Evolutionary conservation across 2,113 vertebrate species (phyloP).

Genomic region (Rhabdomys dilectus): DNA sequence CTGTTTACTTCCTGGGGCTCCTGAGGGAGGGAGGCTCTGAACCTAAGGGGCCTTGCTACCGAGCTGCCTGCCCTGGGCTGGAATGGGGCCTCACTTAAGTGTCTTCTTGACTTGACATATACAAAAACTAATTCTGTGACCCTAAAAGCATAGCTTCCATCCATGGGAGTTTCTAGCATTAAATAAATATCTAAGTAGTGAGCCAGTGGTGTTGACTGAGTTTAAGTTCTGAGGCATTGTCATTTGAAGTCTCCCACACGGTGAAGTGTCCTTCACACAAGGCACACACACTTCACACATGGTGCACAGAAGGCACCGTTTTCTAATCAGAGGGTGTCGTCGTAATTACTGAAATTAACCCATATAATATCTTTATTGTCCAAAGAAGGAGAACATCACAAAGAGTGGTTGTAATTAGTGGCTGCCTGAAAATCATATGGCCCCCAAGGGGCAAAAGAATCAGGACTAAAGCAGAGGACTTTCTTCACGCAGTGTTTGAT

Average conservation of each 20-base stretch:
- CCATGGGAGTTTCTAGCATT: slow-evolving; percentile 62
- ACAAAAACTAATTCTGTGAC: slow-evolving; percentile 76
- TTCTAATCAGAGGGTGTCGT: neutral
- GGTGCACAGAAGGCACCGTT: neutral
- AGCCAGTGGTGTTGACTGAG: neutral
- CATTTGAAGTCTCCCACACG: neutral
- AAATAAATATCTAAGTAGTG: neutral
- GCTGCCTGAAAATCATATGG: neutral
- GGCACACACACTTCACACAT: too few species aligned
- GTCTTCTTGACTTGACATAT: slow-evolving; percentile 70
- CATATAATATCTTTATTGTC: neutral
- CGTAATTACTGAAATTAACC: neutral
- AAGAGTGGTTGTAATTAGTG: neutral
- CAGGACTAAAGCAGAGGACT: neutral
- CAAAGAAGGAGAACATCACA: neutral
- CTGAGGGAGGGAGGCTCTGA: slow-evolving; percentile 44
- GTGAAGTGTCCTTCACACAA: neutral
- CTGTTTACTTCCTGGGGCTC: slow-evolving; percentile 72
- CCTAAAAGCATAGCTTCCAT: slow-evolving; percentile 44
- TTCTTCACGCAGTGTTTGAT: neutral
- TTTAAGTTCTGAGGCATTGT: slow-evolving; percentile 6
- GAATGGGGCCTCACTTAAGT: slow-evolving; percentile 72
- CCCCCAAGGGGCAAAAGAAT: neutral
- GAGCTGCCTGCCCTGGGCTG: slow-evolving; percentile 48
- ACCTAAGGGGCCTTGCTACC: slow-evolving; percentile 72